Conservation (phyloP, 2,113 vertebrate species). For the Lepus europaeus region DNA sequence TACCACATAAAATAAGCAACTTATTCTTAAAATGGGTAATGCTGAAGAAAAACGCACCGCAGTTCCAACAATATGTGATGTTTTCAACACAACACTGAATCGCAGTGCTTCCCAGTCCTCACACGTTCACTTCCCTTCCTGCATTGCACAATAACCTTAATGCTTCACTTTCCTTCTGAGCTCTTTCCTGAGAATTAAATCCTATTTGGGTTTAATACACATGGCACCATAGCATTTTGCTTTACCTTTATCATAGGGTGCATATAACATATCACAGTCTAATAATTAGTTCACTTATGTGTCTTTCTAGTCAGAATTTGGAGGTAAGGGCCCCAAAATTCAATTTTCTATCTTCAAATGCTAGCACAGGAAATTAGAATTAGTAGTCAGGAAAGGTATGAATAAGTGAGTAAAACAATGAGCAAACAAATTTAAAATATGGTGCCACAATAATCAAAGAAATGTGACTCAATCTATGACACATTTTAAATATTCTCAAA, state of each 20-base stretch:
- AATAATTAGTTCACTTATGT: neutral
- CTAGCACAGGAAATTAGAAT: neutral
- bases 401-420: neutral
- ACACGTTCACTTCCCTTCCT: neutral
- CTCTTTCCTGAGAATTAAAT: neutral
- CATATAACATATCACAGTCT: neutral
- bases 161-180: neutral
- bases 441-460: neutral
- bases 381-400: neutral
- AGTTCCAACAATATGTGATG: neutral
- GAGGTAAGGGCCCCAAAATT: neutral
- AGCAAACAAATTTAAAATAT: neutral
- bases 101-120: neutral
- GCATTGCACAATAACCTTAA: neutral
- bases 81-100: neutral
- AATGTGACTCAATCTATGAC: neutral
- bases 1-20: neutral
- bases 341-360: neutral
- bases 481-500: neutral
- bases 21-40: neutral
- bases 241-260: neutral
- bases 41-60: neutral
- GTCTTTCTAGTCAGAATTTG: neutral
- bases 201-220: accelerated
- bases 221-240: accelerated